Evolutionary conservation across 2,888 invertebrate species (phyloP).

Genomic region (Plagodis dolabraria): DNA sequence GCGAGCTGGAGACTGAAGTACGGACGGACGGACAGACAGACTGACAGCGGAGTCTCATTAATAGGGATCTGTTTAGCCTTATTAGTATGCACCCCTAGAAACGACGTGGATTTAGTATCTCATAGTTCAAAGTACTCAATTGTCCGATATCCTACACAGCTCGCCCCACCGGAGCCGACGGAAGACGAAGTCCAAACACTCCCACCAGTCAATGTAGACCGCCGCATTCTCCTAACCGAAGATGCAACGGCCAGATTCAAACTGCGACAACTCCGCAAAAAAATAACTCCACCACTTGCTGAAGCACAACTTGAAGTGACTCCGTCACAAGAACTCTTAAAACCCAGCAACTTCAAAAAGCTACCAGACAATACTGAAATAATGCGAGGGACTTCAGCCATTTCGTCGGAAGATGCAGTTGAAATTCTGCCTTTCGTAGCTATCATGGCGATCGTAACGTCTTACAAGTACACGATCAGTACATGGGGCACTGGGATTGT

Average conservation of each 20-base stretch:
- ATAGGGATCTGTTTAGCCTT: no score
- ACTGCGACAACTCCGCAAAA: conserved; percentile 67
- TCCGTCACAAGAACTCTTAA: conserved; percentile 79
- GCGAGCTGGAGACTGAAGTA: no score
- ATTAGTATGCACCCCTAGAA: no score
- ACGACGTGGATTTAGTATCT: no score
- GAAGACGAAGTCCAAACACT: conserved; percentile 67
- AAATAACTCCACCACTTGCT: conserved; percentile 65
- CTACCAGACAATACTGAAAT: conserved; percentile 86
- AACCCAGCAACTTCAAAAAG: conserved; percentile 84
- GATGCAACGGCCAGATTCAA: conserved; percentile 68
- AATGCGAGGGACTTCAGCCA: conserved; percentile 77
- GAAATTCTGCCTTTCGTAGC: conserved; percentile 82
- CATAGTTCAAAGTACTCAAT: neutral
- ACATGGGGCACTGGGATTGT: conserved; percentile 86
- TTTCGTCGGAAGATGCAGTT: conserved; percentile 55
- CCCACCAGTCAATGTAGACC: conserved; percentile 60
- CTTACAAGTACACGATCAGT: conserved; percentile 84
- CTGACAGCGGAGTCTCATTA: no score
- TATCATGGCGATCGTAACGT: conserved; percentile 86
- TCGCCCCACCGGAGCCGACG: conserved; percentile 52
- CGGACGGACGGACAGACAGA: no score
- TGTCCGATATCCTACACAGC: conserved; percentile 40
- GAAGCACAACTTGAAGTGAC: conserved; percentile 54
- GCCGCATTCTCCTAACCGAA: conserved; percentile 66